Evolutionary conservation across 2,888 invertebrate genomes (phyloP).

Genomic region (Sinotaia quadrata): DNA sequence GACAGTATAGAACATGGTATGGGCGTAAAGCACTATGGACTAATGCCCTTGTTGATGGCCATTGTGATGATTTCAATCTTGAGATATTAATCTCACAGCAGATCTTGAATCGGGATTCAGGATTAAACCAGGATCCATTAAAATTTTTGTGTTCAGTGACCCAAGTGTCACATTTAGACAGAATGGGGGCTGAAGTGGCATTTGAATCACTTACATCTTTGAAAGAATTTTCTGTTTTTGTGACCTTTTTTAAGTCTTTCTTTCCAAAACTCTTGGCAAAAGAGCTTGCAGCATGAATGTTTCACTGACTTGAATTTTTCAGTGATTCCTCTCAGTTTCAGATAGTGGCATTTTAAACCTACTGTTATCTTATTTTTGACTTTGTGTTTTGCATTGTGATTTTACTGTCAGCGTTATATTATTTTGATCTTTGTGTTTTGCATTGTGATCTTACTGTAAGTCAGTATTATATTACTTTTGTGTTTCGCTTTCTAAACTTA

Average conservation of each 20-base stretch:
- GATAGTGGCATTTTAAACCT: no score
- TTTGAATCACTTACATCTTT: slow-evolving; percentile 10
- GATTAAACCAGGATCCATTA: not conserved
- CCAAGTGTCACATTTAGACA: not conserved
- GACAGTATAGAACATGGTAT: slow-evolving; percentile 30
- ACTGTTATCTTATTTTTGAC: no score
- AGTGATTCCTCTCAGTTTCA: no score
- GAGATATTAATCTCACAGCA: slow-evolving; percentile 34
- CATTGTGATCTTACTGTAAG: no score
- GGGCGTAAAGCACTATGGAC: slow-evolving; percentile 35
- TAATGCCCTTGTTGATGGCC: slow-evolving; percentile 37
- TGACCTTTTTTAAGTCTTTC: slow-evolving; percentile 34
- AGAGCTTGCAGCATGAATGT: slow-evolving; percentile 6
- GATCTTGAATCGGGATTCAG: slow-evolving; percentile 19
- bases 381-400: no score
- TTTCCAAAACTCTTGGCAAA: slow-evolving; percentile 29
- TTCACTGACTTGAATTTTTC: no score
- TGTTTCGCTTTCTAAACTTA: no score
- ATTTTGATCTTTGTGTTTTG: no score
- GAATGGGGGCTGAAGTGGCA: not conserved
- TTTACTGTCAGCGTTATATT: no score
- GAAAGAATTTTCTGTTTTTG: slow-evolving; percentile 40
- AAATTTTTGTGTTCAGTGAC: slow-evolving; percentile 7
- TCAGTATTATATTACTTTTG: no score
- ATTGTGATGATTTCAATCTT: slow-evolving; percentile 24